phyloP scores from a whole-genome alignment of 1,140 invertebrate species.

The Hyles euphorbiae region DNA sequence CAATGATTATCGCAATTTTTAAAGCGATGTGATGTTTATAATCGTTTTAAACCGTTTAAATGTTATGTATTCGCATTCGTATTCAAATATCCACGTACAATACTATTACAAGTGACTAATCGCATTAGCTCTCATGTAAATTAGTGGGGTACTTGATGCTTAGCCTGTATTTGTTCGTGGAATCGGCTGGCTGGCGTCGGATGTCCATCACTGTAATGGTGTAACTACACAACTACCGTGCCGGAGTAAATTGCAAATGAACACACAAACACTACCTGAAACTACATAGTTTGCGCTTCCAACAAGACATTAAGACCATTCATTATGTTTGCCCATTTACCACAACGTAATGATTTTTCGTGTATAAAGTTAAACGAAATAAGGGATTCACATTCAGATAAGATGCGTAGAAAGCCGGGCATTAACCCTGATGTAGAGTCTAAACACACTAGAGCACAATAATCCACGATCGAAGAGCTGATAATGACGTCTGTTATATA shows the following conservation, averaged over 20 bases:
- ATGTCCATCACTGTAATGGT: constrained; percentile 21
- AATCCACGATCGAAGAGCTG: constrained; percentile 26
- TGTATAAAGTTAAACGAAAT: background rate
- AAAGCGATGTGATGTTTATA: too few species aligned
- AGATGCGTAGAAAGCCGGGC: too few species aligned
- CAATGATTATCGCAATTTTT: too few species aligned
- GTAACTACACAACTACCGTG: constrained; percentile 13
- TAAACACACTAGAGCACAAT: constrained; percentile 30
- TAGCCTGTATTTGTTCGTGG: constrained; percentile 1
- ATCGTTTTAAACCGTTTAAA: too few species aligned
- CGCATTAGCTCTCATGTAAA: too few species aligned
- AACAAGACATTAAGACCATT: background rate
- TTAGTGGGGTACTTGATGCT: too few species aligned
- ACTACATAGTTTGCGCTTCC: constrained; percentile 7
- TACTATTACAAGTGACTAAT: too few species aligned
- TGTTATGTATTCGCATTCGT: too few species aligned
- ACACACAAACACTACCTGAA: constrained; percentile 11
- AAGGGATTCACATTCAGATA: too few species aligned
- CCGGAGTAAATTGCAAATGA: constrained; percentile 23
- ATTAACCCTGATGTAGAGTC: constrained; percentile 8
- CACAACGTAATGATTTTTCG: too few species aligned
- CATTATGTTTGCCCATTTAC: too few species aligned
- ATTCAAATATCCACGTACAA: too few species aligned
- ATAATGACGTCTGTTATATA: constrained; percentile 32
- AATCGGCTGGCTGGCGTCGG: constrained; percentile 8